A percentile compares a stretch with the other conserved stretches of the same genome.
Evolutionary conservation across 2,797 vertebrate genomes (phyloP).

Genomic region (Cottoperca gobio): DNA sequence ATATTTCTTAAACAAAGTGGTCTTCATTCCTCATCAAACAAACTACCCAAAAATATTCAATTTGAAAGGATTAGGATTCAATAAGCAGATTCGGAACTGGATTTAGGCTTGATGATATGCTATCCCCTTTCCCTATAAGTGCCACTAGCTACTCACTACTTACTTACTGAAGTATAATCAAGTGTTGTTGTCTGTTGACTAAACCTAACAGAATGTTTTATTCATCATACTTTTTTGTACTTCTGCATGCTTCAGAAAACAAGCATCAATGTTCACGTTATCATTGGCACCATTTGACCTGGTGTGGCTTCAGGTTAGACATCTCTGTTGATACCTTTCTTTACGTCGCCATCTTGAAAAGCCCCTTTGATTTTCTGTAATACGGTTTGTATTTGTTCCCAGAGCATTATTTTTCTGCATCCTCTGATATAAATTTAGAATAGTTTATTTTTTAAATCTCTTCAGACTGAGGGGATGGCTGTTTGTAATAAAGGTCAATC

Average conservation of each 20-base stretch:
- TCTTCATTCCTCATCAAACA: no score
- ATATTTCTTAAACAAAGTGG: no score
- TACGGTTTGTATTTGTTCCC: not conserved
- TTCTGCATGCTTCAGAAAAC: not conserved
- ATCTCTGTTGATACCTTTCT: not conserved
- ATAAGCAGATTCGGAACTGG: no score
- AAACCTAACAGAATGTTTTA: not conserved
- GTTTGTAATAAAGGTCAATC: constrained; percentile 48
- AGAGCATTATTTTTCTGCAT: not conserved
- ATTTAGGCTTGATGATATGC: no score
- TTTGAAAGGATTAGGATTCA: no score
- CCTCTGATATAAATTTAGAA: constrained; percentile 16
- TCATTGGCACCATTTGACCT: not conserved
- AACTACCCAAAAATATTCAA: no score
- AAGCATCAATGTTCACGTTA: not conserved
- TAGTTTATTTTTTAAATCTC: constrained; percentile 16
- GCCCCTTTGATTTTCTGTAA: not conserved
- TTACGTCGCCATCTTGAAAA: not conserved
- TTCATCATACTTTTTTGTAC: not conserved
- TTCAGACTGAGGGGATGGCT: constrained; percentile 27
- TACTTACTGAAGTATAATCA: no score
- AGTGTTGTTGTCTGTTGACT: not conserved
- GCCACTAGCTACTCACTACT: no score
- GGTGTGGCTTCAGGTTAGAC: not conserved
- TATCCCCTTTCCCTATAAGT: no score